Conservation (phyloP, 23 tunicate genomes). For the Halocynthia aurantium region DNA sequence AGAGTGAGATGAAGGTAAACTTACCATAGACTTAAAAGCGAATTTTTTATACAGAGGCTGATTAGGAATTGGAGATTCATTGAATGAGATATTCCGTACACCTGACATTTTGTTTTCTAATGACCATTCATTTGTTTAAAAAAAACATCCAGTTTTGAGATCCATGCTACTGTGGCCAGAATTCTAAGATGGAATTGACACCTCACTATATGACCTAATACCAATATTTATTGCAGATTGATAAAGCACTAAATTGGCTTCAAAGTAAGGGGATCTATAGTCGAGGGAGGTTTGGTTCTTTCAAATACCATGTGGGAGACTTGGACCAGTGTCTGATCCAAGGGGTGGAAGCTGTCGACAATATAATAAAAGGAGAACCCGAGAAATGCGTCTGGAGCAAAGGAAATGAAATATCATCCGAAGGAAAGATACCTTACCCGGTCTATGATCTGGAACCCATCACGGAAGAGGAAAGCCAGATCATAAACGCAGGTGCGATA, state of each 20-base stretch:
- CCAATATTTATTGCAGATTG: too few relatives aligned
- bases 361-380: conserved; percentile 65
- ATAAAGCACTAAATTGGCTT: conserved; percentile 78
- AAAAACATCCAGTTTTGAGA: too few relatives aligned
- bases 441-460: neutral
- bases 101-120: too few relatives aligned
- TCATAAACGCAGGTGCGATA: conserved; percentile 47
- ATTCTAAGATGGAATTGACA: too few relatives aligned
- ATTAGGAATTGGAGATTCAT: too few relatives aligned
- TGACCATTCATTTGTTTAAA: too few relatives aligned
- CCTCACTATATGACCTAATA: too few relatives aligned
- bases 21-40: neutral
- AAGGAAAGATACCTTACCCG: neutral
- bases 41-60: too few relatives aligned
- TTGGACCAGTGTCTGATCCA: conserved; percentile 90
- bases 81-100: too few relatives aligned
- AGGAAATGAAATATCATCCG: too few relatives aligned
- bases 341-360: conserved; percentile 98
- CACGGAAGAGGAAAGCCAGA: neutral
- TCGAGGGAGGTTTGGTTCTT: conserved; percentile 92
- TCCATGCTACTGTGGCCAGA: too few relatives aligned
- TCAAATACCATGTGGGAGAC: conserved; percentile 79
- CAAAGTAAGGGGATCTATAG: conserved; percentile 64
- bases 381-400: conserved; percentile 64
- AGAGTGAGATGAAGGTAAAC: conserved; percentile 52